A percentile compares a stretch with the other conserved stretches of the same genome.
Evolutionary conservation across 2,113 vertebrate genomes (phyloP).

Genomic region (Rhea pennata): DNA sequence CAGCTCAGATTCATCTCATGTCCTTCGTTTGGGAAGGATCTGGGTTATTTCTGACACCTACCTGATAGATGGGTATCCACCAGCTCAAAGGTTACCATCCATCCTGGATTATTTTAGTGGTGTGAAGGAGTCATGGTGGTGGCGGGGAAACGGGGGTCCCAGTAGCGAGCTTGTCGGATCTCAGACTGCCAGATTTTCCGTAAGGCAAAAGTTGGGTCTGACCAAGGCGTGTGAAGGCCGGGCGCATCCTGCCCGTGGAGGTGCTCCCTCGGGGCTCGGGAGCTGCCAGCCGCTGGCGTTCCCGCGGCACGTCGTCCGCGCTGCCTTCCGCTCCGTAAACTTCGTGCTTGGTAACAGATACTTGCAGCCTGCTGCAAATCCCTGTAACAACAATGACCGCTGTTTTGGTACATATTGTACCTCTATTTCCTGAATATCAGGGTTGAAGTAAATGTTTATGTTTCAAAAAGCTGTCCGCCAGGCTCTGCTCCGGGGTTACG

Average conservation of each 20-base stretch:
- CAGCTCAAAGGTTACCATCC: neutral
- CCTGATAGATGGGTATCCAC: neutral
- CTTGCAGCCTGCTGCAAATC: neutral
- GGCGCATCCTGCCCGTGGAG: too few relatives aligned
- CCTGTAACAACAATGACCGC: too few relatives aligned
- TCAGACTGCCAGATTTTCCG: neutral
- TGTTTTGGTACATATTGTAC: neutral
- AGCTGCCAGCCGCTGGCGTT: too few relatives aligned
- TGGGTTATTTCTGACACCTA: neutral
- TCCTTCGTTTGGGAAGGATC: neutral
- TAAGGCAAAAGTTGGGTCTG: too few relatives aligned
- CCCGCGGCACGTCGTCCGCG: too few relatives aligned
- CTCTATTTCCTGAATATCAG: neutral
- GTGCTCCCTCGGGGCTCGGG: too few relatives aligned
- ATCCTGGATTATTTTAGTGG: neutral
- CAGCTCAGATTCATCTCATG: neutral
- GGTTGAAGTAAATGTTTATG: neutral
- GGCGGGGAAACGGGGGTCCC: rapidly evolving
- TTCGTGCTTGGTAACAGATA: neutral
- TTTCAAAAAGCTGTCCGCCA: neutral
- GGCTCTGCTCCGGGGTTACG: neutral
- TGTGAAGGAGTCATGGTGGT: neutral
- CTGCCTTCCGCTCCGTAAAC: neutral
- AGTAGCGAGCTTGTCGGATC: neutral
- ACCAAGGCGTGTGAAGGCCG: too few relatives aligned